phyloP scores from a whole-genome alignment of 2,888 invertebrate genomes.

The Caenorhabditis plicata region DNA sequence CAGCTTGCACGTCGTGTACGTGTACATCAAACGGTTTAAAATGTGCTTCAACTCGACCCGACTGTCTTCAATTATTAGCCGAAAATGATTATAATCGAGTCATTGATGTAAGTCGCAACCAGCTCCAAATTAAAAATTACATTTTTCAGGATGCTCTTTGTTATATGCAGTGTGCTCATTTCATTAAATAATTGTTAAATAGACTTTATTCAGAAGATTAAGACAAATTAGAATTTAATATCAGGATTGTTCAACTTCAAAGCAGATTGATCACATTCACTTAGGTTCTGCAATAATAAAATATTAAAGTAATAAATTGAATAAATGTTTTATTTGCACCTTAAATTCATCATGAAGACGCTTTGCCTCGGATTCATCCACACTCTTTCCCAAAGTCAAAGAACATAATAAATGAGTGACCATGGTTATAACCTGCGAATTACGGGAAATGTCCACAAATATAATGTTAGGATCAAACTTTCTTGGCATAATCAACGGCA shows the following conservation, averaged over 20 bases:
- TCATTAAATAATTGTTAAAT: too few relatives aligned
- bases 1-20: conserved; percentile 30
- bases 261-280: conserved; percentile 27
- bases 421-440: conserved; percentile 31
- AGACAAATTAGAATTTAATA: conserved; percentile 12
- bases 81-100: conserved; percentile 1
- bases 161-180: conserved; percentile 22
- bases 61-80: conserved; percentile 8
- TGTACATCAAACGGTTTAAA: conserved; percentile 36
- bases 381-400: conserved; percentile 25
- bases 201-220: too few relatives aligned
- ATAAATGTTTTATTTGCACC: not conserved
- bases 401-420: conserved; percentile 32
- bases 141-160: conserved; percentile 22
- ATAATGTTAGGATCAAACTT: conserved; percentile 4
- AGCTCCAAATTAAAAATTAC: not conserved
- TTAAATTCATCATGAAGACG: conserved; percentile 19
- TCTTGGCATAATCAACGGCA: conserved; percentile 31
- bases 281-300: conserved; percentile 15
- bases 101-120: not conserved
- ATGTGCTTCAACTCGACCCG: conserved; percentile 8
- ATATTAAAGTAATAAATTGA: not conserved
- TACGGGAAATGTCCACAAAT: not conserved
- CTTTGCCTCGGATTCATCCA: conserved; percentile 19
- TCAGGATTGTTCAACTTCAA: conserved; percentile 38